phyloP scores from a whole-genome alignment of 2,797 vertebrate species.

The Alca torda region DNA sequence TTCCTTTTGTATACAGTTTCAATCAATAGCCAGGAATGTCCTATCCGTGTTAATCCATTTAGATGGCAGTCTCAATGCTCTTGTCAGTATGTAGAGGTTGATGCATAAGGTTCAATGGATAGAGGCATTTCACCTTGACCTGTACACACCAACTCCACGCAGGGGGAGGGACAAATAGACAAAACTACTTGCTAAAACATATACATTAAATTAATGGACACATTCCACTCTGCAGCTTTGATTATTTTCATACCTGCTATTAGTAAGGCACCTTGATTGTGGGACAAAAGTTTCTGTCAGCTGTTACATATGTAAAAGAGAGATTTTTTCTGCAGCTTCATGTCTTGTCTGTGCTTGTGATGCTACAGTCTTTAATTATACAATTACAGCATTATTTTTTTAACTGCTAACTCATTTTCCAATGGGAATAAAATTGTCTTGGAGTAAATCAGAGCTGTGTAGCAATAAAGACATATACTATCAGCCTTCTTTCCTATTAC shows the following conservation, averaged over 20 bases:
- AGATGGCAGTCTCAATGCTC: fast-evolving
- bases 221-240: not conserved
- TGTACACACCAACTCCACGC: not conserved
- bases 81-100: not conserved
- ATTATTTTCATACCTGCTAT: not conserved
- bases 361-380: not conserved
- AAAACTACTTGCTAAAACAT: not conserved
- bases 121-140: not conserved
- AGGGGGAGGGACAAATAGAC: not conserved
- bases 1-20: not conserved
- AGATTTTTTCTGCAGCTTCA: not conserved
- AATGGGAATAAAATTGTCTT: not conserved
- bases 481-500: not conserved
- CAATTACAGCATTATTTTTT: not conserved
- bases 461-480: not conserved
- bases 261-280: not conserved
- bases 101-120: not conserved
- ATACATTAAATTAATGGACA: not conserved
- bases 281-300: not conserved
- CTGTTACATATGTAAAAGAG: not conserved
- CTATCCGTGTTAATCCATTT: not conserved
- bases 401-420: not conserved
- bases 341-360: not conserved
- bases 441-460: not conserved
- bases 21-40: not conserved